phyloP scores from a whole-genome alignment of 1,140 invertebrate species.

The Contarinia nasturtii region DNA sequence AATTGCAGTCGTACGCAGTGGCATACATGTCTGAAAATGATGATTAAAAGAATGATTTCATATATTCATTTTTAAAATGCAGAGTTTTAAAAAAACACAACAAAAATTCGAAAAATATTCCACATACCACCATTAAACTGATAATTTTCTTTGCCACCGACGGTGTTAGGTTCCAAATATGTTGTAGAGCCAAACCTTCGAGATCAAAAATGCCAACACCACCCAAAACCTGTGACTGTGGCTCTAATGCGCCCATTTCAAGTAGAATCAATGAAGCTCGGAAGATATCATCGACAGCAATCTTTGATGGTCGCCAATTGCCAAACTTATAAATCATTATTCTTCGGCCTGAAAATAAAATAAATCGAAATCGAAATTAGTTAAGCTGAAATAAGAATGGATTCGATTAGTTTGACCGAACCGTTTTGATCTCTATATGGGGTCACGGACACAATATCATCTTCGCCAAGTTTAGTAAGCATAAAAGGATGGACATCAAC shows the following conservation, averaged over 20 bases:
- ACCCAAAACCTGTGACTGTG: conserved; percentile 50
- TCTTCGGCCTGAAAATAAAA: too few relatives aligned
- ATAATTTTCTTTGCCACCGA: conserved; percentile 40
- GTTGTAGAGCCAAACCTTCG: conserved; percentile 42
- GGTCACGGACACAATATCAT: conserved; percentile 46
- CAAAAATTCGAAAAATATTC: conserved; percentile 2
- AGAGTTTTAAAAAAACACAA: neutral
- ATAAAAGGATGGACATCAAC: conserved; percentile 42
- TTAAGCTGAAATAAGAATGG: conserved; percentile 34
- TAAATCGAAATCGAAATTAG: too few relatives aligned
- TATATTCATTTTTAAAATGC: neutral
- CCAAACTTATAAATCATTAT: conserved; percentile 27
- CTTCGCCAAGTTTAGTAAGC: conserved; percentile 43
- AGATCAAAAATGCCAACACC: conserved; percentile 58
- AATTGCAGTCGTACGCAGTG: conserved; percentile 48
- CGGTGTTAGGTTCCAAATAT: conserved; percentile 53
- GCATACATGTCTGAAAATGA: conserved; percentile 40
- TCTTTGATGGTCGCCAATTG: conserved; percentile 49
- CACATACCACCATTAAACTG: conserved; percentile 41
- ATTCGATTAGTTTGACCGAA: too few relatives aligned
- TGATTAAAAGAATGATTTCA: conserved; percentile 1
- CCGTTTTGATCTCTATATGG: conserved; percentile 52
- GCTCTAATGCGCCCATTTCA: conserved; percentile 53
- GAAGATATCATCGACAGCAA: conserved; percentile 46
- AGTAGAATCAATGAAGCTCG: conserved; percentile 47